phyloP scores from a whole-genome alignment of 2,888 invertebrate species.

The Dilophus febrilis region DNA sequence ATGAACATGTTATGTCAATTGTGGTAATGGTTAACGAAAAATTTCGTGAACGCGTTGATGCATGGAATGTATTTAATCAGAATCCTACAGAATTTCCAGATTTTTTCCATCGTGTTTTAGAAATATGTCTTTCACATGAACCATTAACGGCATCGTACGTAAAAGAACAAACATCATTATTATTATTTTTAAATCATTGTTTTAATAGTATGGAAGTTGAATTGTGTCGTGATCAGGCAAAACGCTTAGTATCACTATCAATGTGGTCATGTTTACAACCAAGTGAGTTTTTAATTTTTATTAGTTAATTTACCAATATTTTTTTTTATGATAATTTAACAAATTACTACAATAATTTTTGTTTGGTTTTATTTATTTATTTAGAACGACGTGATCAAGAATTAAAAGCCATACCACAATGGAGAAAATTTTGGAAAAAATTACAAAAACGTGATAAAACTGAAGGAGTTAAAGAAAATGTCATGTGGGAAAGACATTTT shows the following conservation, averaged over 20 bases:
- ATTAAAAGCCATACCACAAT: conserved; percentile 69
- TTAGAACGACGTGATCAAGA: conserved; percentile 68
- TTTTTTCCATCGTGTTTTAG: conserved; percentile 68
- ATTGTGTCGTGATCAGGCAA: conserved; percentile 81
- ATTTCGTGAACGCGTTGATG: conserved; percentile 87
- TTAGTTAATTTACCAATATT: background rate
- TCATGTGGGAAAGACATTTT: conserved; percentile 76
- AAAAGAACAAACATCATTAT: conserved; percentile 69
- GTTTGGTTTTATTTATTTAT: conserved; percentile 1
- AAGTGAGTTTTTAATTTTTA: conserved; percentile 31
- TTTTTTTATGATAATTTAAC: background rate
- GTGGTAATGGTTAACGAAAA: conserved; percentile 99
- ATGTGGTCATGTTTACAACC: conserved; percentile 86
- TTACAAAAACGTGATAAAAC: conserved; percentile 72
- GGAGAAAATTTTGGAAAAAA: conserved; percentile 82
- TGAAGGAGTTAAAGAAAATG: conserved; percentile 44
- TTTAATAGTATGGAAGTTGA: conserved; percentile 96
- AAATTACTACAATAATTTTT: background rate
- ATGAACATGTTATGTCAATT: conserved; percentile 89
- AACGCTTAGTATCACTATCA: conserved; percentile 75
- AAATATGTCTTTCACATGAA: conserved; percentile 41
- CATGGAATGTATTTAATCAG: conserved; percentile 84
- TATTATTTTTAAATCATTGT: conserved; percentile 88
- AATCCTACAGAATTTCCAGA: conserved; percentile 58
- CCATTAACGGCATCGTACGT: conserved; percentile 30